These are phyloP conservation scores for Scaptodrosophila latifasciaeformis DNA, from an alignment of 2,888 invertebrate species.

Conservation along the genomic window DNA sequence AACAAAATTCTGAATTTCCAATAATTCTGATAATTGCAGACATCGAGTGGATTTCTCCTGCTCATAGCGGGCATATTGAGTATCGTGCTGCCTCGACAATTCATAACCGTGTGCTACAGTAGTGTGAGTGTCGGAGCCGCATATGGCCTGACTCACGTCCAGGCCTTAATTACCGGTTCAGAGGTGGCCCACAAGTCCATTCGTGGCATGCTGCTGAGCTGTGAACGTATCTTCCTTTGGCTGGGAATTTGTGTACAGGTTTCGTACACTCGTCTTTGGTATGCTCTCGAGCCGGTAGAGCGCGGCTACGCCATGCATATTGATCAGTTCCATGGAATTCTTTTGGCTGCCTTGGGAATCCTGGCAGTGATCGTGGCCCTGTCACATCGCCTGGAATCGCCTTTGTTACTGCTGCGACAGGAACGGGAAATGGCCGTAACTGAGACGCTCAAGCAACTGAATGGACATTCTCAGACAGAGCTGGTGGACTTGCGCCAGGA, in stretches of 20 bases:
- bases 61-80: conserved; percentile 64
- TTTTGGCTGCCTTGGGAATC: conserved; percentile 59
- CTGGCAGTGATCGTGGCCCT: conserved; percentile 51
- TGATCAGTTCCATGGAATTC: conserved; percentile 70
- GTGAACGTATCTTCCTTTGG: conserved; percentile 70
- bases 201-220: conserved; percentile 65
- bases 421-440: conserved; percentile 55
- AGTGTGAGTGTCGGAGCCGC: conserved; percentile 70
- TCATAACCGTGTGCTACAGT: conserved; percentile 47
- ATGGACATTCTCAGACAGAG: conserved; percentile 44
- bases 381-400: conserved; percentile 61
- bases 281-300: conserved; percentile 46
- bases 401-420: conserved; percentile 56
- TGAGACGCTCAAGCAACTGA: conserved; percentile 47
- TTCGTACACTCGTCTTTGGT: conserved; percentile 64
- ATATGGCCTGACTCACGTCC: conserved; percentile 68
- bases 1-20: too few relatives aligned
- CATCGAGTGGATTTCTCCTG: conserved; percentile 61
- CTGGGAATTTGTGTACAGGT: conserved; percentile 68
- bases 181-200: conserved; percentile 67
- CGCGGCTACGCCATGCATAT: conserved; percentile 52
- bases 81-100: conserved; percentile 46
- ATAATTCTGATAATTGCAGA: too few relatives aligned
- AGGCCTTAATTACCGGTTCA: conserved; percentile 64
- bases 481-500: conserved; percentile 58